Percentiles rank a stretch among this genome's conserved stretches.
phyloP scores from a whole-genome alignment of 2,888 invertebrate genomes.

The Leistus spinibarbis region DNA sequence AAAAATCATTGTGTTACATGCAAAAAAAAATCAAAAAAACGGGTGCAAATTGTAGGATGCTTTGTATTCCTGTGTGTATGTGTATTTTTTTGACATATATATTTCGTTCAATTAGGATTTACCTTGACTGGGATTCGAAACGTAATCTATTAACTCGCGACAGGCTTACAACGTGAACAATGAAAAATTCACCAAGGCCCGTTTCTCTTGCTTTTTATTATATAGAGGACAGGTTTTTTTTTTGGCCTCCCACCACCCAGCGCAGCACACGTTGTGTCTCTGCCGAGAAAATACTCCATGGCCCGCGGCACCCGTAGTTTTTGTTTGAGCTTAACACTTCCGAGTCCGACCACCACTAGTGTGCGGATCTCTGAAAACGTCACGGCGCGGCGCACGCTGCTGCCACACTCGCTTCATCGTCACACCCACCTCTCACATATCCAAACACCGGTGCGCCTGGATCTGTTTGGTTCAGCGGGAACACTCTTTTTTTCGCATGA shows the following conservation, averaged over 20 bases:
- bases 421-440: not conserved
- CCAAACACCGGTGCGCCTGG: not conserved
- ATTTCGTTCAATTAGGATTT: constrained; percentile 32
- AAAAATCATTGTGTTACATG: not conserved
- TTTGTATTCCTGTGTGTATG: not conserved
- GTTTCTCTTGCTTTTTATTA: constrained; percentile 17
- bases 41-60: not conserved
- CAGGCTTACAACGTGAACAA: constrained; percentile 21
- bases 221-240: not conserved
- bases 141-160: constrained; percentile 18
- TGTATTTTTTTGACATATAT: not conserved
- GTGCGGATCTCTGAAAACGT: constrained; percentile 1
- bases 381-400: not conserved
- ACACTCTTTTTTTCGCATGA: not conserved
- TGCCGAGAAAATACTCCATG: not conserved
- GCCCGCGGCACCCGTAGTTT: constrained; percentile 11
- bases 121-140: constrained; percentile 18
- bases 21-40: too few species aligned
- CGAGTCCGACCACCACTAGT: not conserved
- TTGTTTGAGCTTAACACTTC: constrained; percentile 32
- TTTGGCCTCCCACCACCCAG: not conserved
- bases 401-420: not conserved
- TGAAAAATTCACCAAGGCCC: constrained; percentile 24
- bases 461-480: not conserved
- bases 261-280: not conserved